Evolutionary conservation across 2,113 vertebrate genomes (phyloP), one percentile per base, ranked within the genome.

Genomic region (Erythrocercus mccallii): DNA sequence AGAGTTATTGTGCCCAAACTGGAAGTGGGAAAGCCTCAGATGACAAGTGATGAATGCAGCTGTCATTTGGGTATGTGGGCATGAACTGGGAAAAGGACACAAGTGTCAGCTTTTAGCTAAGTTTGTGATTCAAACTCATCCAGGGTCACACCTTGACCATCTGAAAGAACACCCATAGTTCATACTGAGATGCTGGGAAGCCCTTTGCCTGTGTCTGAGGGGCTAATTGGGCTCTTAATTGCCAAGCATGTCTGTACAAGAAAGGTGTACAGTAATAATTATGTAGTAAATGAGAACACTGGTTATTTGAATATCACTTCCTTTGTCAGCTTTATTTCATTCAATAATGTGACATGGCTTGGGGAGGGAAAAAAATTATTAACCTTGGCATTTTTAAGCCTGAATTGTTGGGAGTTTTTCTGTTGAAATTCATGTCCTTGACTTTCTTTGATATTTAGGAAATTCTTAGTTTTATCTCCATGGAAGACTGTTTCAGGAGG

Each of bases 301-400:
- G 56, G n/a, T 44, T 88, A 73, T 90, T 88, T 92, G 42, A 93
- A 78, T 92, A 88, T 78, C 47, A 86, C 72, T 88, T 86, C 31
- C n/a, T 93, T 93, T 92, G 82, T 90, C 92, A 96, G 85, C 56
- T 94, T 94, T 95, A 92, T 94, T 95, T 93, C 82, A 71, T 60
- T 81, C 94, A 90, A 90, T 93, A 96, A 94, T 56, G 51, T 96
- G 94, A 96, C 92, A 78, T 60, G 92, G 88, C 76, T 95, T 78
- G 79, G 60, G 68, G 90, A 94, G 35, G 62, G 47, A 70, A 88
- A 91, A 42, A 87, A 91, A 90, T 35, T 7, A 94, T 90, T 95
- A 94, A 93, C 76, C 71, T 88, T 88, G 68, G 56, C 58, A 74
- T 91, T 93, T 92, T 81, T 35, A 90, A 90, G 25, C 8, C 54